Percentiles rank a stretch among this genome's conserved stretches.
Evolutionary conservation across 1,140 invertebrate genomes (phyloP).

Genomic region (Musca vetustissima): DNA sequence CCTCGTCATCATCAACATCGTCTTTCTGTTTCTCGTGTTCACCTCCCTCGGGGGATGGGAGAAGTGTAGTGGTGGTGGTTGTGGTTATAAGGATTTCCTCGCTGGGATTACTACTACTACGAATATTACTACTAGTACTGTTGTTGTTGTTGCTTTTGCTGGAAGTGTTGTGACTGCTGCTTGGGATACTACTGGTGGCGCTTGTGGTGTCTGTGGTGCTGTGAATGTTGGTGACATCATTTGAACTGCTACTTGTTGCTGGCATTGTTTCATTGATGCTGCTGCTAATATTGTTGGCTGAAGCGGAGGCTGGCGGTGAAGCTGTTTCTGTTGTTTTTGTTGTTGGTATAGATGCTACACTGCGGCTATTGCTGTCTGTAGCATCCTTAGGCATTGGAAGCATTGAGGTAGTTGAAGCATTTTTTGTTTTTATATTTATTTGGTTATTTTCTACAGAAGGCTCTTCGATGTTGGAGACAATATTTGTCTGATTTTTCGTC

Average conservation of each 20-base stretch:
- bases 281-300: slow-evolving; percentile 1
- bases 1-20: slow-evolving; percentile 29
- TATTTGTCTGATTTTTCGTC: not conserved
- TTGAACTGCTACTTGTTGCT: slow-evolving; percentile 2
- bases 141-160: slow-evolving; percentile 4
- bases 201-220: not conserved
- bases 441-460: slow-evolving; percentile 15
- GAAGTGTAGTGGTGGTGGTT: not conserved
- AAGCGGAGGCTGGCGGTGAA: slow-evolving; percentile 26
- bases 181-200: slow-evolving; percentile 4
- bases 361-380: slow-evolving; percentile 17
- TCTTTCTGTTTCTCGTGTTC: too few species aligned
- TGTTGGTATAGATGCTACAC: slow-evolving; percentile 25
- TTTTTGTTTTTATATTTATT: slow-evolving; percentile 23
- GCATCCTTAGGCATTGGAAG: slow-evolving; percentile 26
- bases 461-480: not conserved
- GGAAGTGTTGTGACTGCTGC: not conserved
- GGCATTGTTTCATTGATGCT: slow-evolving; percentile 3
- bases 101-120: not conserved
- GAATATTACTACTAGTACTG: not conserved
- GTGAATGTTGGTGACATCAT: not conserved
- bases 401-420: slow-evolving; percentile 31
- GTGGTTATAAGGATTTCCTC: not conserved
- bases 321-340: slow-evolving; percentile 29
- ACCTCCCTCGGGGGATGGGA: too few species aligned